phyloP scores from a whole-genome alignment of 2,888 invertebrate species.

The Xestia ashworthii region DNA sequence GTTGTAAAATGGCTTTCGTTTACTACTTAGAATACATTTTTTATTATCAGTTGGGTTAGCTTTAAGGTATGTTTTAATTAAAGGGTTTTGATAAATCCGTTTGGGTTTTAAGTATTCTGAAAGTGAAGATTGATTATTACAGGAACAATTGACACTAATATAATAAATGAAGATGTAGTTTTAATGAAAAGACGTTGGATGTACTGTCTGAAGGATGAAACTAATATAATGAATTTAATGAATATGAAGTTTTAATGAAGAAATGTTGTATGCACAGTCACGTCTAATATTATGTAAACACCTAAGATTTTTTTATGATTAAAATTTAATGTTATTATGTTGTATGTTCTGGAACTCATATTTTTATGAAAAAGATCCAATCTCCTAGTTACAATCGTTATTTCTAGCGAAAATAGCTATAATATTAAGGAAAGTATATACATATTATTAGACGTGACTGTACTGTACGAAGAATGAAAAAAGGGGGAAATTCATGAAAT shows the following conservation, averaged over 20 bases:
- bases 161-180: not conserved
- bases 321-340: too few relatives aligned
- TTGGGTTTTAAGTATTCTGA: not conserved
- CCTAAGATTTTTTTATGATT: too few relatives aligned
- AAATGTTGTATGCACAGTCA: too few relatives aligned
- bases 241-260: too few relatives aligned
- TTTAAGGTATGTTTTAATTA: conserved; percentile 25
- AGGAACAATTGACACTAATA: not conserved
- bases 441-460: too few relatives aligned
- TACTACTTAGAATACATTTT: conserved; percentile 23
- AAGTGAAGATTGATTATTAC: not conserved
- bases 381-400: too few relatives aligned
- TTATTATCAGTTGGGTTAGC: conserved; percentile 18
- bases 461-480: not conserved
- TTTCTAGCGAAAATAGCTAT: too few relatives aligned
- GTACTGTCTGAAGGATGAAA: not conserved
- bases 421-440: too few relatives aligned
- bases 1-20: conserved; percentile 45
- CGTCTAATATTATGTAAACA: too few relatives aligned
- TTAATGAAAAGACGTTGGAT: not conserved
- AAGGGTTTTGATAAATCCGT: not conserved
- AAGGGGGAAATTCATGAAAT: not conserved
- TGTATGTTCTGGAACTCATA: too few relatives aligned
- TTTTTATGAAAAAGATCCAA: too few relatives aligned
- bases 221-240: too few relatives aligned